These are phyloP conservation scores for Orchestes rusci DNA, from an alignment of 2,888 invertebrate species.

Conservation along the genomic window DNA sequence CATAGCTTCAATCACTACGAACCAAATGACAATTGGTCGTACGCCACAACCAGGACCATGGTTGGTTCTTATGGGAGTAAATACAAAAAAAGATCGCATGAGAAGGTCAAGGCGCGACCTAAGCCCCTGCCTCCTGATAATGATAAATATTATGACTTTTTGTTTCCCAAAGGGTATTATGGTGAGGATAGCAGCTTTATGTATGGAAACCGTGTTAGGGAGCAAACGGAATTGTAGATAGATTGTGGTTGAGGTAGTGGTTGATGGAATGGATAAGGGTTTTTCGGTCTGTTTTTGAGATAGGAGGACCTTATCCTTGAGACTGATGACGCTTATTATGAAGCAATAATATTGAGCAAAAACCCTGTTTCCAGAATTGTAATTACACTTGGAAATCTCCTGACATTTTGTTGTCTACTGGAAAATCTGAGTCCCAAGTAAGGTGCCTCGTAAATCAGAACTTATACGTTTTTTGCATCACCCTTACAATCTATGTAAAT, in stretches of 20 bases:
- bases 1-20: slow-evolving; percentile 39
- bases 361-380: too few relatives aligned
- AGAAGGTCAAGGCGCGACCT: slow-evolving; percentile 43
- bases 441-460: too few relatives aligned
- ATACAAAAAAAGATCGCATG: slow-evolving; percentile 30
- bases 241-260: slow-evolving; percentile 5
- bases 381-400: too few relatives aligned
- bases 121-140: slow-evolving; percentile 53
- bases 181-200: slow-evolving; percentile 34
- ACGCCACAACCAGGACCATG: slow-evolving; percentile 32
- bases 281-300: too few relatives aligned
- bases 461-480: too few relatives aligned
- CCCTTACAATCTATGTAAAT: too few relatives aligned
- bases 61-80: slow-evolving; percentile 26
- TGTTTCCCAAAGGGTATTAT: slow-evolving; percentile 46
- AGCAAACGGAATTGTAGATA: slow-evolving; percentile 44
- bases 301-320: too few relatives aligned
- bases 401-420: too few relatives aligned
- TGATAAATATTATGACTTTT: slow-evolving; percentile 55
- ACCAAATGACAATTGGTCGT: slow-evolving; percentile 35
- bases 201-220: slow-evolving; percentile 39
- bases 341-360: too few relatives aligned
- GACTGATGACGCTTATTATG: too few relatives aligned
- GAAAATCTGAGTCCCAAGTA: too few relatives aligned
- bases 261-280: slow-evolving; percentile 5